A percentile compares a stretch with the other conserved stretches of the same genome.
Evolutionary conservation across 2,888 invertebrate genomes (phyloP).

Genomic region (Eugnorisma glareosa): DNA sequence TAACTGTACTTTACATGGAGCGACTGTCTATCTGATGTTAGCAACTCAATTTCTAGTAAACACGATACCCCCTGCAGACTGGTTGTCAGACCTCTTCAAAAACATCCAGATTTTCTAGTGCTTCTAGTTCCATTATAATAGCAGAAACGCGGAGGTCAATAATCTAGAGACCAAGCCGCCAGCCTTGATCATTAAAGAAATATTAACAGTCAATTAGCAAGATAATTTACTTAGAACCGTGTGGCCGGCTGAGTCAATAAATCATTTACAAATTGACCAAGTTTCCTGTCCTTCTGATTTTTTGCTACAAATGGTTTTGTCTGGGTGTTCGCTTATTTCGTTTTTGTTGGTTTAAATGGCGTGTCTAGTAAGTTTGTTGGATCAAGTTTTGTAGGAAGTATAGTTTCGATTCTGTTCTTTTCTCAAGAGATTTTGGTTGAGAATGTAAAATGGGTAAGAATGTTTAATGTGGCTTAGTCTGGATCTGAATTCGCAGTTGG

Average conservation of each 20-base stretch:
- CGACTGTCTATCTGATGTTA: not conserved
- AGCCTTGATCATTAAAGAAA: conserved; percentile 59
- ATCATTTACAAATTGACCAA: conserved; percentile 67
- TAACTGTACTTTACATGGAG: not conserved
- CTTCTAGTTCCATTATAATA: not conserved
- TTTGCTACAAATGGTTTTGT: conserved; percentile 58
- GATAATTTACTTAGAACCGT: conserved; percentile 67
- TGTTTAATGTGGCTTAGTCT: not conserved
- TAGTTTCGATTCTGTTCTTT: not conserved
- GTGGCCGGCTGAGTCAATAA: conserved; percentile 60
- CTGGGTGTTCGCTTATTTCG: conserved; percentile 41
- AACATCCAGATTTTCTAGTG: not conserved
- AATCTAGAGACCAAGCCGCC: conserved; percentile 29
- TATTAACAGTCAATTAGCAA: conserved; percentile 68
- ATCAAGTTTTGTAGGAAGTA: not conserved
- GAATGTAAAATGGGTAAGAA: conserved; percentile 21
- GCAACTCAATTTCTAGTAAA: not conserved
- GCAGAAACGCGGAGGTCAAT: conserved; percentile 28
- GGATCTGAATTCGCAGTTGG: conserved; percentile 13
- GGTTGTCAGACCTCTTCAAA: not conserved
- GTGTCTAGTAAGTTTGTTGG: conserved; percentile 13
- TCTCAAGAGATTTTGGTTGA: not conserved
- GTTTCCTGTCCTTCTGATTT: conserved; percentile 66
- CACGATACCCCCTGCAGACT: not conserved
- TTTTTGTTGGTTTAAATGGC: conserved; percentile 33